These are phyloP conservation scores for Neocrepidodera transversa DNA, from an alignment of 2,888 invertebrate species.

Conservation along the genomic window DNA sequence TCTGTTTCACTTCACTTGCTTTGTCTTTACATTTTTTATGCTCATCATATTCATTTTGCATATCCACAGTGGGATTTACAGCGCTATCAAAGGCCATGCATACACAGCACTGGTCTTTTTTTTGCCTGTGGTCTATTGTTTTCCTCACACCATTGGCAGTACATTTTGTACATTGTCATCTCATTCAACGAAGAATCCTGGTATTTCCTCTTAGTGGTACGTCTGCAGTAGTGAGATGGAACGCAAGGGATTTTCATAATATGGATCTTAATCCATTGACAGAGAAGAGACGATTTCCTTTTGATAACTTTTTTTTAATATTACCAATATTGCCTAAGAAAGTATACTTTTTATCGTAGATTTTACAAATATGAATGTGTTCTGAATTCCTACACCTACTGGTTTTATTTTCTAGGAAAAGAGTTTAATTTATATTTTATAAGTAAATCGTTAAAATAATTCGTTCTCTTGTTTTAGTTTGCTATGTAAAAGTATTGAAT, in stretches of 20 bases:
- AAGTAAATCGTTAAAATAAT: too few species aligned
- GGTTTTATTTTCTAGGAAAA: too few species aligned
- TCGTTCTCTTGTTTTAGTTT: too few species aligned
- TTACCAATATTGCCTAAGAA: too few species aligned
- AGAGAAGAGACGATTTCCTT: too few species aligned
- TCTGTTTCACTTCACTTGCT: conserved; percentile 16
- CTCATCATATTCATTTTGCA: conserved; percentile 11
- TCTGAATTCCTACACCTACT: too few species aligned
- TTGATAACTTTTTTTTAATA: too few species aligned
- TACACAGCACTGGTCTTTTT: conserved; percentile 22
- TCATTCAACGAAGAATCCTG: conserved; percentile 40
- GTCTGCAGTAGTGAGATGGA: conserved; percentile 44
- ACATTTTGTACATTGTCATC: conserved; percentile 39
- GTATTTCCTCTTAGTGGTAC: conserved; percentile 19
- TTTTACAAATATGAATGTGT: too few species aligned
- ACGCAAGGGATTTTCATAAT: conserved; percentile 40
- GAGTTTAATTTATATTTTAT: too few species aligned
- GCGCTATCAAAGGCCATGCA: conserved; percentile 10
- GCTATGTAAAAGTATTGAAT: too few species aligned
- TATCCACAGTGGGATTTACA: conserved; percentile 2
- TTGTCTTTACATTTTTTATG: conserved; percentile 9
- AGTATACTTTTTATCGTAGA: too few species aligned
- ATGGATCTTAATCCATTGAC: conserved; percentile 9
- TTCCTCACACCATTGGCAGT: conserved; percentile 30
- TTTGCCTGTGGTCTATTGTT: neutral